Conservation (phyloP, 2,888 invertebrate genomes). For the Ptilodon capucinus region DNA sequence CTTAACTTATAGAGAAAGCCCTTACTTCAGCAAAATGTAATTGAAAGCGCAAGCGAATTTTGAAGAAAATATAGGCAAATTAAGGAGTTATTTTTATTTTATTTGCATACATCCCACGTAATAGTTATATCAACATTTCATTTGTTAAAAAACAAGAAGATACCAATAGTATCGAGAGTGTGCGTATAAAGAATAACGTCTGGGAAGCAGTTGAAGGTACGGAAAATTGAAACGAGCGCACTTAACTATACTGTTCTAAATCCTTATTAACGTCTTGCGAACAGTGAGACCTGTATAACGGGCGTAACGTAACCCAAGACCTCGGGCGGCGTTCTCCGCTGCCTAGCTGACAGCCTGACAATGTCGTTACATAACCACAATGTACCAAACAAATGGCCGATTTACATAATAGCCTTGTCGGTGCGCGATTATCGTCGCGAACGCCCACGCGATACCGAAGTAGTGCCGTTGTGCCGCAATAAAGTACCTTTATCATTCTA, state of each 20-base stretch:
- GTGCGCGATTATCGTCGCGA: constrained; percentile 59
- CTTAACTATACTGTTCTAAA: constrained; percentile 12
- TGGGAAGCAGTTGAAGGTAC: background rate
- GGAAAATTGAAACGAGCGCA: background rate
- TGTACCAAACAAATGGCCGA: constrained; percentile 73
- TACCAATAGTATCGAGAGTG: background rate
- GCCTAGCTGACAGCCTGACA: constrained; percentile 50
- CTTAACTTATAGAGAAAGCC: too few relatives aligned
- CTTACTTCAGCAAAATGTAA: too few relatives aligned
- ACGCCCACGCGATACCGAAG: constrained; percentile 48
- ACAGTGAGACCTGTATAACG: constrained; percentile 38
- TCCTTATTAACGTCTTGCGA: constrained; percentile 12
- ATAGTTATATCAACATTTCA: too few relatives aligned
- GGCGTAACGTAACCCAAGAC: constrained; percentile 72
- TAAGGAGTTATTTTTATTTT: too few relatives aligned
- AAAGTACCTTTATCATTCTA: constrained; percentile 18
- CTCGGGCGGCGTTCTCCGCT: constrained; percentile 56
- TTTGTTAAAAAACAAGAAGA: background rate
- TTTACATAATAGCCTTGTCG: constrained; percentile 75
- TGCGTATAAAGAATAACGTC: background rate
- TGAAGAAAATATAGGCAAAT: too few relatives aligned
- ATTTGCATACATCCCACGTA: too few relatives aligned
- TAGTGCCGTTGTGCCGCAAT: constrained; percentile 26
- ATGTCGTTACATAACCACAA: constrained; percentile 66
- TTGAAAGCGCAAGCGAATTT: too few relatives aligned